phyloP scores from a whole-genome alignment of 2,888 invertebrate genomes.

The Drosophila basisetae region DNA sequence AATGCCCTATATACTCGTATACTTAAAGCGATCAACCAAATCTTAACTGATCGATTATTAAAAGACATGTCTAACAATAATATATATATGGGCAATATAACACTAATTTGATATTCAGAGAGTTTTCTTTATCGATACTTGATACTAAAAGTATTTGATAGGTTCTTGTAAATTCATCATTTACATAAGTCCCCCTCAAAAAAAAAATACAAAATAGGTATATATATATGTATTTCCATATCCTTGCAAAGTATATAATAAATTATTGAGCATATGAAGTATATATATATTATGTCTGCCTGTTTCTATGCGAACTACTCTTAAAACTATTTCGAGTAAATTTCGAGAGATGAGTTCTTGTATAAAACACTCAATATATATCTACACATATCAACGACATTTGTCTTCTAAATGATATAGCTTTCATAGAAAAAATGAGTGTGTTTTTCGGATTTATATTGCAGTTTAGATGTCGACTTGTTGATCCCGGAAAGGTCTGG shows the following conservation, averaged over 20 bases:
- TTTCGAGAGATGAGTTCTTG: not conserved
- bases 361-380: too few species aligned
- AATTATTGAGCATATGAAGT: not conserved
- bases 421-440: not conserved
- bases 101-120: not conserved
- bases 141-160: not conserved
- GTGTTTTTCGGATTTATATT: not conserved
- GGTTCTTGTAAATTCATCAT: not conserved
- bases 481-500: not conserved
- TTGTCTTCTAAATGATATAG: not conserved
- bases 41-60: not conserved
- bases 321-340: not conserved
- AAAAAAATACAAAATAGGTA: not conserved
- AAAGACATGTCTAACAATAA: not conserved
- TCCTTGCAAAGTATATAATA: not conserved
- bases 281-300: not conserved
- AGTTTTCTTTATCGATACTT: not conserved
- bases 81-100: not conserved
- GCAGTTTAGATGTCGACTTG: not conserved
- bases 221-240: not conserved
- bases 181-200: too few species aligned
- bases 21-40: not conserved
- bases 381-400: not conserved
- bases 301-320: not conserved
- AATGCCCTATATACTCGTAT: not conserved